Base-by-base conservation (phyloP, 2,888 invertebrate species). In the Eugnorisma glareosa region DNA sequence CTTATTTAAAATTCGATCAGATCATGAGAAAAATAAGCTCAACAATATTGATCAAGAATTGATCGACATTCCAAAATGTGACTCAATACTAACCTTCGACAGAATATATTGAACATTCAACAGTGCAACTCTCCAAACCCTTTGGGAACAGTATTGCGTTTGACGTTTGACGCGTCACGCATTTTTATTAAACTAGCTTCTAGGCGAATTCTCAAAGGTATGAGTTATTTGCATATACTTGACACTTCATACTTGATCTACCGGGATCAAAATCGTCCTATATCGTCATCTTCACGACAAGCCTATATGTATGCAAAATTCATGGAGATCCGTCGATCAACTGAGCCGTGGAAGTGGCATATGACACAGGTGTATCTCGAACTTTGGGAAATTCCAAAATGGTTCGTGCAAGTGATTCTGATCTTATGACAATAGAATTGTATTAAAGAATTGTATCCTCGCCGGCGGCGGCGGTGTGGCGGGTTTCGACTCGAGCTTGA, bases 221-320 rank as follows among this genome's bases (percentile, higher is more conserved):
- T 61, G 18, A 77, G 37, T 67, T 78, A 85, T 84, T 85, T 82
- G 78, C 78, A 85, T 85, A 81, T 74, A 57, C 71, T 66, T 74
- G 59, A 75, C 51, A 75, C 40, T 59, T 59, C 31, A 57, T 57
- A 48, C 67, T 82, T 78, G 83, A 84, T 84, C 85, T 73, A 45
- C 63, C 28, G 54, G 83, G 70, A 84, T 84, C 85, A 84, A 74
- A 77, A 78, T 73, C 82, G 73, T 75, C 63, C 72, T 51, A 67
- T 69, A 48, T 70, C 78, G 74, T 84, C 84, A 84, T 70, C n/a
- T 78, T 67, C 45, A 67, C 37, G 85, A 74, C 64, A 84, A 59
- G 78, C 59, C 82, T 85, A 85, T 84, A 84, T 85, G 78, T 85
- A 84, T 84, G 83, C 82, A 82, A 84, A 84, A 73, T 82, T 84